Percentiles rank a stretch among this genome's conserved stretches.
Conservation (phyloP, 2,113 vertebrate genomes). For the Coracopsis vasa region DNA sequence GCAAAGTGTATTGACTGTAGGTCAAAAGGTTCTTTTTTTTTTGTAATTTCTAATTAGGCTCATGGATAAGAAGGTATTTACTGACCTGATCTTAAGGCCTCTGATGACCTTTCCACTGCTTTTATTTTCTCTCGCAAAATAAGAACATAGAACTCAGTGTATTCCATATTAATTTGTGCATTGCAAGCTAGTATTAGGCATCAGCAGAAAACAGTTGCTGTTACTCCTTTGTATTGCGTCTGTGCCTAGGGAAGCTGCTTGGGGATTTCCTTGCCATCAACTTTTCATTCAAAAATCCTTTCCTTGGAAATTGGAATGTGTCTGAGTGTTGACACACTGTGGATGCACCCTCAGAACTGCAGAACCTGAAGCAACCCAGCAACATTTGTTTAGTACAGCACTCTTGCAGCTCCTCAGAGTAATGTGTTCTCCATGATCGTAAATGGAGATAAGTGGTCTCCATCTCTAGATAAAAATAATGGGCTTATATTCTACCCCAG, state of each 20-base stretch:
- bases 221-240: not conserved
- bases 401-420: not conserved
- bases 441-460: not conserved
- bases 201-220: not conserved
- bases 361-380: not conserved
- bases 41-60: not conserved
- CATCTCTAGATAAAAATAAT: not conserved
- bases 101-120: not conserved
- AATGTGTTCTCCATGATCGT: not conserved
- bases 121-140: not conserved
- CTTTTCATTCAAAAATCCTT: not conserved
- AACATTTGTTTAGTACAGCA: not conserved
- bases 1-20: not conserved
- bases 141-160: not conserved
- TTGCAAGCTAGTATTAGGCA: not conserved
- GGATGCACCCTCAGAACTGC: not conserved
- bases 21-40: not conserved
- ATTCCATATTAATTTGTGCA: not conserved
- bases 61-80: not conserved
- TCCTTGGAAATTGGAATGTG: not conserved
- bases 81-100: not conserved
- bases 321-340: not conserved
- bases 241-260: not conserved
- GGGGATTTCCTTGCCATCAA: not conserved
- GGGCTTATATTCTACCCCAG: not conserved